Evolutionary conservation across 2,113 vertebrate species (phyloP).

Genomic region (Salminus brasiliensis): DNA sequence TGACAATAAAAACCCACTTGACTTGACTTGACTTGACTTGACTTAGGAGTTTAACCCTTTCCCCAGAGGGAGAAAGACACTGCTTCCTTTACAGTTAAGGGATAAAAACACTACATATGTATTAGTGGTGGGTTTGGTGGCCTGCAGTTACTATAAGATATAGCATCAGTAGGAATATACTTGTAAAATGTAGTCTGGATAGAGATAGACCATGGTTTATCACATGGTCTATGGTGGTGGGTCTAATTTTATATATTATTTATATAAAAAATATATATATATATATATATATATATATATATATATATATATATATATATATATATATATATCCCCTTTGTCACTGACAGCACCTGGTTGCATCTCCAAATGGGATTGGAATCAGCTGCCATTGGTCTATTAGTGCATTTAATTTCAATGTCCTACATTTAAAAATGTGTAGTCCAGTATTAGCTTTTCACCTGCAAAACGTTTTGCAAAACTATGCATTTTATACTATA

Average conservation of each 20-base stretch:
- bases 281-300: too few species aligned
- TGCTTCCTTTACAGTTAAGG: slow-evolving; percentile 12
- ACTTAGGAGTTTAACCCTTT: neutral
- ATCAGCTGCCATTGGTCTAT: neutral
- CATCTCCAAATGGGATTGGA: neutral
- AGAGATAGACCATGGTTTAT: slow-evolving; percentile 34
- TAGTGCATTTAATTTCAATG: neutral
- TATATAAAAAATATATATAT: too few species aligned
- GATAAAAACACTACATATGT: neutral
- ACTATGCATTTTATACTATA: too few species aligned
- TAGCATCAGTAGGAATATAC: neutral
- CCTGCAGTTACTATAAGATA: neutral
- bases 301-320: too few species aligned
- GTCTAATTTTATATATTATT: slow-evolving; percentile 31
- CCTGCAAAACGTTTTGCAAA: neutral
- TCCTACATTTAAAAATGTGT: too few species aligned
- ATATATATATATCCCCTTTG: too few species aligned
- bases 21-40: too few species aligned
- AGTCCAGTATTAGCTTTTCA: too few species aligned
- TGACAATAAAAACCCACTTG: too few species aligned
- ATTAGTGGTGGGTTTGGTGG: neutral
- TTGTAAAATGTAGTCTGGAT: neutral
- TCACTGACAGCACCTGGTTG: slow-evolving; percentile 1
- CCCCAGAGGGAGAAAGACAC: slow-evolving; percentile 7
- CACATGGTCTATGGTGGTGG: slow-evolving; percentile 30